Evolutionary conservation across 2,797 vertebrate genomes (phyloP).

Genomic region (Acropternis orthonyx): DNA sequence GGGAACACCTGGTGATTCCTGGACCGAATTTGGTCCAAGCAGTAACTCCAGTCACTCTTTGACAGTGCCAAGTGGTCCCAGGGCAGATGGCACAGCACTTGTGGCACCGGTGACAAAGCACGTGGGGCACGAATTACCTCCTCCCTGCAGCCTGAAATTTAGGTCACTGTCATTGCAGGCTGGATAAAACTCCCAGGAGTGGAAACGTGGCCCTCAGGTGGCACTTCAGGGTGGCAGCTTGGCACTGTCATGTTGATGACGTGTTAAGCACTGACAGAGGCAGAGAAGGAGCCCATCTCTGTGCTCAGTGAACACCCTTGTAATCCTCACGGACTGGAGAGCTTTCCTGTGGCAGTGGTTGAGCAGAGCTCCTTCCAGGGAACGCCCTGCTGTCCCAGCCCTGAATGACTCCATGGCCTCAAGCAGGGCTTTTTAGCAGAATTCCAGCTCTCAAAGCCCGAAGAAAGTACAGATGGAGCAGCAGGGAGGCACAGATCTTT

Average conservation of each 20-base stretch:
- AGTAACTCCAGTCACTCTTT: not conserved
- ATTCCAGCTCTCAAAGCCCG: not conserved
- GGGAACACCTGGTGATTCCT: rapidly evolving
- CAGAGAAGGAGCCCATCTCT: not conserved
- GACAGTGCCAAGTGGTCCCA: not conserved
- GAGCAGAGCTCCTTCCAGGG: not conserved
- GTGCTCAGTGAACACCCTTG: not conserved
- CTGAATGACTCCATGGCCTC: not conserved
- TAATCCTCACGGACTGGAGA: not conserved
- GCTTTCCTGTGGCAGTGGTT: not conserved
- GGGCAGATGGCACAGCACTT: not conserved
- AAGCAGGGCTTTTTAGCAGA: not conserved
- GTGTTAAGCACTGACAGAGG: not conserved
- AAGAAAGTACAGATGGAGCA: not conserved
- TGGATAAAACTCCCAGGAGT: not conserved
- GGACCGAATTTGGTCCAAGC: not conserved
- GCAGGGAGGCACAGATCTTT: not conserved
- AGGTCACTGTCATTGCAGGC: not conserved
- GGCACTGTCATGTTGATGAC: not conserved
- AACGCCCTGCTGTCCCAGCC: not conserved
- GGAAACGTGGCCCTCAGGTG: not conserved
- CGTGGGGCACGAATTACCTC: not conserved
- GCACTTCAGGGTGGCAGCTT: not conserved
- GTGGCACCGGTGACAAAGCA: not conserved
- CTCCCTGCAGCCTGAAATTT: not conserved